These are phyloP conservation scores for Sakesphorus luctuosus DNA, from an alignment of 2,113 vertebrate genomes.

Conservation along the genomic window DNA sequence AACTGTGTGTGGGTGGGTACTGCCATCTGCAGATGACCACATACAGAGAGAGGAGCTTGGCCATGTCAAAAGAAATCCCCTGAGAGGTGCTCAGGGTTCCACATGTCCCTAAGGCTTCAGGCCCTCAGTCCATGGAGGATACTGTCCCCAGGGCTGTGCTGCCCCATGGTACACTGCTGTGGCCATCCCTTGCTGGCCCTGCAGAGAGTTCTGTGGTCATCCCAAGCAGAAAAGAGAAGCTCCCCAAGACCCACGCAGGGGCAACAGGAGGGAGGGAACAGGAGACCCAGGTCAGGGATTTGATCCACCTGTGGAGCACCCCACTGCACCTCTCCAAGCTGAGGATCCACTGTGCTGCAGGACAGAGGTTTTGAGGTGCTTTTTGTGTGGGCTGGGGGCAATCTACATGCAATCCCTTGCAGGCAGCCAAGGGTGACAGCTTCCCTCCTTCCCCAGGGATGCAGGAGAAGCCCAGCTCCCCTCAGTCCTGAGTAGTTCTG, in stretches of 20 bases:
- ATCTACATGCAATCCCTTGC: accelerated
- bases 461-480: background rate
- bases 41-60: background rate
- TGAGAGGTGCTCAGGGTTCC: background rate
- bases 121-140: background rate
- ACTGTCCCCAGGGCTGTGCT: accelerated
- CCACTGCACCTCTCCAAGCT: accelerated
- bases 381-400: background rate
- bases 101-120: background rate
- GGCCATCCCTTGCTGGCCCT: background rate
- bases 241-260: background rate
- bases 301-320: background rate
- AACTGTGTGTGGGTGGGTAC: background rate
- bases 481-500: background rate
- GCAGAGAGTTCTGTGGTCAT: accelerated
- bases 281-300: background rate
- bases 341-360: background rate
- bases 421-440: background rate
- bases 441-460: background rate
- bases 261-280: background rate
- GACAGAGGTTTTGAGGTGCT: background rate
- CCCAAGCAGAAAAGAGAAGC: background rate
- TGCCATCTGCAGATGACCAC: slow-evolving; percentile 9
- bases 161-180: background rate
- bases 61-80: accelerated